Evolutionary conservation across 2,797 vertebrate species (phyloP), one percentile per base, ranked within the genome.

Genomic region (Odontamblyopus rebecca): DNA sequence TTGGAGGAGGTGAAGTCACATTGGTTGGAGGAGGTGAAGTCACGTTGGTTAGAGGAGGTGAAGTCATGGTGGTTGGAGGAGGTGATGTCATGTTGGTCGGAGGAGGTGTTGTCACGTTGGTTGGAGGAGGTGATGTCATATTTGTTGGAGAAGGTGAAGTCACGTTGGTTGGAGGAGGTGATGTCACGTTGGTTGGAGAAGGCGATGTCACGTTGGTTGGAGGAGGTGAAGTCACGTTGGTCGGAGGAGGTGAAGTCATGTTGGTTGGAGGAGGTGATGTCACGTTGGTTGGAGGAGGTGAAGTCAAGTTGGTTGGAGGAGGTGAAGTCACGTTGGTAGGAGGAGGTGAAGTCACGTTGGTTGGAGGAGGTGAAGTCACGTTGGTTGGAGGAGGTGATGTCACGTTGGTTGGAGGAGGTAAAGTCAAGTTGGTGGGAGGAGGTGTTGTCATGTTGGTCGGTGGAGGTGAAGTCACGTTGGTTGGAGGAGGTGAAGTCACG

Each of bases 281-380:
- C 32, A 61, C n/a, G 60, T 61, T 61, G 60, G 60, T 61, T 35
- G 60, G 29, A 16, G 7, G 32, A 62, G 61, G 61, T 38, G 61
- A 62, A 2, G 61, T 62, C 30, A 60, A n/a, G 38, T 41, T 41
- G 11, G 9, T 41, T 12, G 11, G 38, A 12, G 38, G 38, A 41
- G 38, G 30, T 32, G 30, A 32, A 0, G 23, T 23, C 23, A 23
- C 23, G 23, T 23, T 23, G 23, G 23, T 23, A 0, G 23, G 23
- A 23, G 23, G 23, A 23, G 23, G 23, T 23, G 23, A 23, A 0
- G 23, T 23, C 23, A 23, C 23, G 23, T 23, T 23, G 23, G 23
- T 23, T 23, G 23, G 23, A 23, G 23, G 23, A 23, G 23, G 23
- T 23, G 23, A 23, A 23, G 23, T 23, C 23, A 23, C 1, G 23